Evolutionary conservation across 1,140 invertebrate species (phyloP).

Genomic region (Spodoptera frugiperda): DNA sequence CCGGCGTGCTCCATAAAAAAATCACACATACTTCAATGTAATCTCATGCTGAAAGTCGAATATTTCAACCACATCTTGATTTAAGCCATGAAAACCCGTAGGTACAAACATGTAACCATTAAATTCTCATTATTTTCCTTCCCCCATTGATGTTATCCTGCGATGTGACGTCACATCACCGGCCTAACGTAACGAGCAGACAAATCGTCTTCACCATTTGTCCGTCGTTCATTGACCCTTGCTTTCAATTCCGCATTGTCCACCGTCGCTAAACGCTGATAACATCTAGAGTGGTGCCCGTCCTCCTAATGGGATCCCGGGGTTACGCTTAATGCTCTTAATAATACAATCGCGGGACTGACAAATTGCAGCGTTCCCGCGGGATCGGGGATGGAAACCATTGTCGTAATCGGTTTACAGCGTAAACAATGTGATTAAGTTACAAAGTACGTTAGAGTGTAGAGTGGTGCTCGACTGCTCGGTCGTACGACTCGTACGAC

Average conservation of each 20-base stretch:
- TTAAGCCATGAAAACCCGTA: too few species aligned
- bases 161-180: neutral
- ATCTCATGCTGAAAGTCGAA: too few species aligned
- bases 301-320: conserved; percentile 37
- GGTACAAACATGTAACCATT: too few species aligned
- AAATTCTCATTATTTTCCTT: too few species aligned
- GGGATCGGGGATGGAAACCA: conserved; percentile 28
- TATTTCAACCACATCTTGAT: too few species aligned
- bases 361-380: conserved; percentile 39
- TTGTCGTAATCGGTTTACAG: conserved; percentile 30
- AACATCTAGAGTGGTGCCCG: conserved; percentile 51
- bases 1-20: too few species aligned
- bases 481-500: too few species aligned
- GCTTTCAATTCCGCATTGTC: conserved; percentile 63
- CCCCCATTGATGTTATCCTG: neutral
- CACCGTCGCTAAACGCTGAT: conserved; percentile 51
- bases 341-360: conserved; percentile 40
- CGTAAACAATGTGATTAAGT: conserved; percentile 14
- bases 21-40: too few species aligned
- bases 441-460: neutral
- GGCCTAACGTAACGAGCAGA: conserved; percentile 35
- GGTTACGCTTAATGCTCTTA: conserved; percentile 38
- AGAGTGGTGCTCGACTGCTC: neutral
- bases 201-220: conserved; percentile 33
- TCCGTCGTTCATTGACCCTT: conserved; percentile 65